Evolutionary conservation across 2,113 vertebrate genomes (phyloP).

Genomic region (Vanacampus margaritifer): DNA sequence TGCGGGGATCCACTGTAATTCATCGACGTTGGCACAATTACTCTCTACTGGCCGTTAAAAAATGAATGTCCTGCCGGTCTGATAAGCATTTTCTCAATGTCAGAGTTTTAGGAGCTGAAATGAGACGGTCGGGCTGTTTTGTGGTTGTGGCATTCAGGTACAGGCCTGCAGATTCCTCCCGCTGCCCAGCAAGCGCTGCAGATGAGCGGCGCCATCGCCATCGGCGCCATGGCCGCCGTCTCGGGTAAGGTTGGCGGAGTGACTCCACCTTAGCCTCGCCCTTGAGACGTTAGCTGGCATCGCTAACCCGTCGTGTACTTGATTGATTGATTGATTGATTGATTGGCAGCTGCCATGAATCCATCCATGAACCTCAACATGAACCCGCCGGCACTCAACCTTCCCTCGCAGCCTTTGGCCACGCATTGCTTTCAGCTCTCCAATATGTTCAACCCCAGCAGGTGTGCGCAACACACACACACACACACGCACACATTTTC

Average conservation of each 20-base stretch:
- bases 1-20: no score
- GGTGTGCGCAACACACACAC: slow-evolving; percentile 62
- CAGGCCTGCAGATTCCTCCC: slow-evolving; percentile 93
- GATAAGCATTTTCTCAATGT: no score
- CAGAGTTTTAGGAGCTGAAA: no score
- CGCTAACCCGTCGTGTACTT: background rate
- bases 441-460: slow-evolving; percentile 94
- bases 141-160: slow-evolving; percentile 70
- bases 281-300: background rate
- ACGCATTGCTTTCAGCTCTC: slow-evolving; percentile 97
- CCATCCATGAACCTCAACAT: slow-evolving; percentile 66
- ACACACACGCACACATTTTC: no score
- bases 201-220: slow-evolving; percentile 93
- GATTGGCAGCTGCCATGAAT: slow-evolving; percentile 66
- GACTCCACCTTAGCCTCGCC: background rate
- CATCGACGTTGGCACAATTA: no score
- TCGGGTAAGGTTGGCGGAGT: slow-evolving; percentile 70
- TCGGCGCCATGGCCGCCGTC: slow-evolving; percentile 89
- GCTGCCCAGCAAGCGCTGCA: slow-evolving; percentile 95
- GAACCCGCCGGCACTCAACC: slow-evolving; percentile 58
- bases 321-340: slow-evolving; percentile 27
- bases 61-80: no score
- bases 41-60: no score
- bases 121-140: background rate
- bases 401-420: slow-evolving; percentile 85